Evolutionary conservation across 2,888 invertebrate species (phyloP), one percentile per base, ranked within the genome.

Genomic region (Boloria selene): DNA sequence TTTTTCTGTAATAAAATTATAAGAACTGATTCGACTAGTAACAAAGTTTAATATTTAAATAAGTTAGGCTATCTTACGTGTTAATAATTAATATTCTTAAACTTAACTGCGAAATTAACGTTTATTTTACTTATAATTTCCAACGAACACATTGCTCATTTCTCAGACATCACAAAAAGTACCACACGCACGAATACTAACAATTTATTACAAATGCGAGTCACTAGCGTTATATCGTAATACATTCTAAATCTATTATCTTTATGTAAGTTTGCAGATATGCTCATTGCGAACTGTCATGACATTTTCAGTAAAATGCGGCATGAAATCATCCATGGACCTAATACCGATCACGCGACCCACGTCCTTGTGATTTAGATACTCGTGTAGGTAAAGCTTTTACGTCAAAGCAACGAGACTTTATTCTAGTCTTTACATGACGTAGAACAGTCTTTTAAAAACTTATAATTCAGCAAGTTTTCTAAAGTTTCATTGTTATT

Each of bases 361-460:
- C 3, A 7, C 52, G 74, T 68, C 75, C 75, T 75, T 73, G 75
- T 55, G 55, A 65, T 72, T 69, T 67, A 22, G 69, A 67, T 65
- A 47, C 55, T 45, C 26, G 60, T 62, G 44, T 50, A 50, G 47
- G 16, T 13, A 42, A 54, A 14, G 31, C 10, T 4, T 49, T 17
- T 10, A 16, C 3, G 52, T 38, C 42, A 14, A 13, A 38, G 16
- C 16, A 17, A 17, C 4, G 3, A 54, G 13, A 22, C 26, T 17
- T 54, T 26, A 13, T 50, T 54, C 42, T 22, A 2, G 3, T 26
- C 26, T 16, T 7, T 38, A 10, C 10, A 38, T 10, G 7, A 38
- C 31, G 10, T 7, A 53, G 52, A 53, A 26, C 7, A 17, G 16
- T 45, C 53, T 64, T 72, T 69, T 13, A 14, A 14, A 17, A 54